Evolutionary conservation across 2,113 vertebrate genomes (phyloP), one percentile per base, ranked within the genome.

Genomic region (Toxotes chatareus): DNA sequence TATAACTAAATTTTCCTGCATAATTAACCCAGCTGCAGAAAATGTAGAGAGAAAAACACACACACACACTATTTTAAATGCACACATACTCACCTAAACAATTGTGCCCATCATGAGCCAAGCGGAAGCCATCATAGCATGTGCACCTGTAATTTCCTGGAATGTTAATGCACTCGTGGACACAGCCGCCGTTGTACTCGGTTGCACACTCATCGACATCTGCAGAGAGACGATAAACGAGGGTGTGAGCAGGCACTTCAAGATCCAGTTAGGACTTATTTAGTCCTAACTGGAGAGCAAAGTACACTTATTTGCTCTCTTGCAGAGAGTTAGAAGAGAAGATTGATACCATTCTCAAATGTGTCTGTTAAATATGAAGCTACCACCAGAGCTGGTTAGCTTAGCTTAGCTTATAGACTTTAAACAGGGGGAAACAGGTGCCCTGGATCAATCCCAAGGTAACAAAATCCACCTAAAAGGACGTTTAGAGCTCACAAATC

Each of bases 121-220:
- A 94, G 80, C 96, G 97, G 94, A 99, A 99, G 75, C 98, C 98
- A 0, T 99, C 98, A 3, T 99, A 99, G 92, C 98, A 99, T 71
- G 97, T 99, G 79, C 98, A 99, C 76, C 98, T 96, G 93, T 99
- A 99, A 91, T 99, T 99, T 61, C 98, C 98, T 0, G 98, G 97
- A 88, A 99, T 99, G 94, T 99, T 99, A 90, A 98, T 97, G 53
- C 98, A 99, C 84, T 99, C 98, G 0, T 99, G 98, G 76, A 99
- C 98, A 2, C 98, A 99, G 75, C 98, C 98, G 0, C 98, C 98
- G 0, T 97, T 99, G 92, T 99, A 97, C 0, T 99, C 97, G 7
- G 96, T 96, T 10, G 96, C 97, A 0, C 98, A 99, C 87, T 99
- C 98, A 0, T 99, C 98, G 0, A 99, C 97, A 1, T 99, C 98